Evolutionary conservation across 2,113 vertebrate genomes (phyloP), one percentile per base, ranked within the genome.

Genomic region (Daboia siamensis): DNA sequence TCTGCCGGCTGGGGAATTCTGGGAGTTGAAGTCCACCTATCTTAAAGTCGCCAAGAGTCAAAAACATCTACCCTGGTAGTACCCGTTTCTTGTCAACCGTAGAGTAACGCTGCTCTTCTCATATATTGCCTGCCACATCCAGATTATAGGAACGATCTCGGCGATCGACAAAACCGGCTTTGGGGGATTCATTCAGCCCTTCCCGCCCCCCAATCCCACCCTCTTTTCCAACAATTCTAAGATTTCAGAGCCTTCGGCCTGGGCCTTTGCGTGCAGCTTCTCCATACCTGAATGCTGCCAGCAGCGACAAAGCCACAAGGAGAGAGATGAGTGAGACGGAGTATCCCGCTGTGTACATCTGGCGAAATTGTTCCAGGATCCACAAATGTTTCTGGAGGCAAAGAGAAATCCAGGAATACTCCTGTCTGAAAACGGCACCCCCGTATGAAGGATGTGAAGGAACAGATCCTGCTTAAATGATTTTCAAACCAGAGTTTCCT

Each of bases 271-370:
- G 26, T 55, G 11, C 29, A 94, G 29, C 87, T n/a, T 55, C 17
- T 39, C n/a, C 21, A 39, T 91, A 98, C 98, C 98, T 98, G 96
- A 98, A 98, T 64, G 94, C 80, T 39, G 96, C 96, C 80, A 98
- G 90, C 86, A 98, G 96, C 61, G 96, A 69, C 44, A 98, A 89
- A 3, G 98, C 98, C 3, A 98, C 93, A 44, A 97, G 95, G n/a
- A 98, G 95, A 0, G 97, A 96, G 59, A 93, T 92, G 52, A 98
- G 95, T 0, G 98, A 98, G 23, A 98, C 69, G 23, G 97, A 98
- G 91, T 98, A 98, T 39, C 98, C 98, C 0, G 98, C 94, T 0
- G 98, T 98, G 94, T 98, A 98, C 96, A 98, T 96, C 4, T 96
- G 86, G 20, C 96, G 97, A n/a, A 98, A 96, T 88, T 94, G 97